These are phyloP conservation scores for Anoplophora glabripennis DNA, from an alignment of 1,140 invertebrate species.

Conservation along the genomic window DNA sequence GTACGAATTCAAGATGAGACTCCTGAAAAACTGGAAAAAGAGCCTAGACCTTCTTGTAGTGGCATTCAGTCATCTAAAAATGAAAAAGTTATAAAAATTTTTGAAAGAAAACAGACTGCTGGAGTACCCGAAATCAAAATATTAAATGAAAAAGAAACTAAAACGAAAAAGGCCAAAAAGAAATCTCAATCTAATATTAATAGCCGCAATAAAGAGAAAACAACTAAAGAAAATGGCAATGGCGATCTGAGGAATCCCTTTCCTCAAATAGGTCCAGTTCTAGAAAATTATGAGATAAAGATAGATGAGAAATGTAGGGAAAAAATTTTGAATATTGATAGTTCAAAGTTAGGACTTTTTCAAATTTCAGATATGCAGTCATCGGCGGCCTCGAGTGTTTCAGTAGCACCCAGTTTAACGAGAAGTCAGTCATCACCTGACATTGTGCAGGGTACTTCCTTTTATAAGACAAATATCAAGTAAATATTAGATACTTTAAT, in stretches of 20 bases:
- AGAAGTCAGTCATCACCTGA: constrained; percentile 25
- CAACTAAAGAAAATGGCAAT: neutral
- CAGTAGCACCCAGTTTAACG: constrained; percentile 2
- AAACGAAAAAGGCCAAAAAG: constrained; percentile 3
- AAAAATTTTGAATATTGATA: constrained; percentile 19
- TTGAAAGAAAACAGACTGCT: constrained; percentile 27
- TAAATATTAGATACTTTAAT: too few species aligned
- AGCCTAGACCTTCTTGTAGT: constrained; percentile 13
- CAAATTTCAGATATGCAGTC: constrained; percentile 23
- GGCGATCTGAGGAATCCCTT: neutral
- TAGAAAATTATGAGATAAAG: constrained; percentile 1
- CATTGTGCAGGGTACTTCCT: constrained; percentile 4
- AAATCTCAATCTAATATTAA: neutral
- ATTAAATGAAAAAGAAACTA: constrained; percentile 12
- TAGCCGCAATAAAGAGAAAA: neutral
- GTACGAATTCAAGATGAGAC: constrained; percentile 23
- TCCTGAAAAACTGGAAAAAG: constrained; percentile 26
- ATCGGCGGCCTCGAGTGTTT: constrained; percentile 13
- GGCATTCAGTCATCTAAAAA: constrained; percentile 4
- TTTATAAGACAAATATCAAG: too few species aligned
- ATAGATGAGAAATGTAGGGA: constrained; percentile 3
- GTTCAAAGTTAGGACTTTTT: constrained; percentile 25
- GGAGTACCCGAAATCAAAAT: constrained; percentile 31
- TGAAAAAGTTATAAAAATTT: constrained; percentile 32
- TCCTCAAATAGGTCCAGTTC: neutral